These are phyloP conservation scores for Drosophila malerkotliana DNA, from an alignment of 1,140 invertebrate species.

Conservation along the genomic window DNA sequence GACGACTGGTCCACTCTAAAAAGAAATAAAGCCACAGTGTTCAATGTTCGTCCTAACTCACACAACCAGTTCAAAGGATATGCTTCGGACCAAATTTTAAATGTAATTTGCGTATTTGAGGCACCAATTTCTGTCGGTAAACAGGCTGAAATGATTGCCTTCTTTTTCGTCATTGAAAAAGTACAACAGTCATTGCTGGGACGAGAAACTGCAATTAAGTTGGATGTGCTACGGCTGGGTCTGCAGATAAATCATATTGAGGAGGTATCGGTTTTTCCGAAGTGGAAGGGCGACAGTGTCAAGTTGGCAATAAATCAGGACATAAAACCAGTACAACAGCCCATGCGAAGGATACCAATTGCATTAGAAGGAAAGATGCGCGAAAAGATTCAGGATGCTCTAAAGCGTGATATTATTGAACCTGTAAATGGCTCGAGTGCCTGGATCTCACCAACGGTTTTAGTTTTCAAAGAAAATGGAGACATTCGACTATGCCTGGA, in stretches of 20 bases:
- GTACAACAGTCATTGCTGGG: background rate
- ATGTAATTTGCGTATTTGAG: too few relatives aligned
- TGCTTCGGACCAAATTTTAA: too few relatives aligned
- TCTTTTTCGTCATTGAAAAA: background rate
- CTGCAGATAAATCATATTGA: background rate
- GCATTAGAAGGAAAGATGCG: background rate
- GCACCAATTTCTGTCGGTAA: too few relatives aligned
- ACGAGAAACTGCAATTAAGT: background rate
- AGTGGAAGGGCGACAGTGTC: background rate
- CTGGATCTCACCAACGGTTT: too few relatives aligned
- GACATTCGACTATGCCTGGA: background rate
- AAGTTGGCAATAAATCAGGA: background rate
- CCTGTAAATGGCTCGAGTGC: too few relatives aligned
- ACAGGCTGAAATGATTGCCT: too few relatives aligned
- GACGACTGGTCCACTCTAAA: constrained; percentile 1
- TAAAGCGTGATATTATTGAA: too few relatives aligned
- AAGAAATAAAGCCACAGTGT: background rate
- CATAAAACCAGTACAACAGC: background rate
- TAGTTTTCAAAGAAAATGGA: background rate
- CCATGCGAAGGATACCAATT: background rate
- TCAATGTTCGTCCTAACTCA: too few relatives aligned
- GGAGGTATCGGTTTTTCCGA: background rate
- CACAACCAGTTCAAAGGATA: too few relatives aligned
- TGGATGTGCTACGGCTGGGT: background rate
- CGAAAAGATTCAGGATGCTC: background rate